These are phyloP conservation scores for Coendou prehensilis DNA, from an alignment of 2,797 vertebrate genomes.

Conservation along the genomic window DNA sequence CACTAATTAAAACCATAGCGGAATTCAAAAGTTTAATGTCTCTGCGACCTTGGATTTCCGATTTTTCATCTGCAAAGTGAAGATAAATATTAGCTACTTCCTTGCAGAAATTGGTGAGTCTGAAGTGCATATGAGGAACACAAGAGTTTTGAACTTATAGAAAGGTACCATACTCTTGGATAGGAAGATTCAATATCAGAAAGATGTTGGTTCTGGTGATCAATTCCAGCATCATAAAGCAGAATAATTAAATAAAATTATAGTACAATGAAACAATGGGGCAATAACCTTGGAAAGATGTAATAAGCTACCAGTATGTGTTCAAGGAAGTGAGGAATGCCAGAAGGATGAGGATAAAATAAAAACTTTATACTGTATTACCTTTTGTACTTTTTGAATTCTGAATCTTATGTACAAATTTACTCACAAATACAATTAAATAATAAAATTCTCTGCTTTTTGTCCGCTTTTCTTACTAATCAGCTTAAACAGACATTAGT, in stretches of 20 bases:
- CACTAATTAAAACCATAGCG: not conserved
- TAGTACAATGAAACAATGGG: not conserved
- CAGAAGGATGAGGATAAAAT: not conserved
- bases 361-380: not conserved
- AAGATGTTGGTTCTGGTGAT: not conserved
- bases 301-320: not conserved
- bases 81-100: not conserved
- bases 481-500: not conserved
- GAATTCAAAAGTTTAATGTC: not conserved
- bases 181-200: not conserved
- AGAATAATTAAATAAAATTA: not conserved
- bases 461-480: not conserved
- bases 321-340: not conserved
- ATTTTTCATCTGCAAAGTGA: slow-evolving; percentile 15
- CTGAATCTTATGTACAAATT: not conserved
- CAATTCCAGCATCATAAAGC: not conserved
- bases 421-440: not conserved
- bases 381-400: not conserved
- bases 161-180: not conserved
- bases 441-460: not conserved
- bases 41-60: slow-evolving; percentile 40
- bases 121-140: not conserved
- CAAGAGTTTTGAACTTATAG: not conserved
- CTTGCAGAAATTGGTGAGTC: not conserved
- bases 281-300: not conserved